Evolutionary conservation across 2,888 invertebrate species (phyloP), one percentile per base, ranked within the genome.

Genomic region (Pseudanteris insignis): DNA sequence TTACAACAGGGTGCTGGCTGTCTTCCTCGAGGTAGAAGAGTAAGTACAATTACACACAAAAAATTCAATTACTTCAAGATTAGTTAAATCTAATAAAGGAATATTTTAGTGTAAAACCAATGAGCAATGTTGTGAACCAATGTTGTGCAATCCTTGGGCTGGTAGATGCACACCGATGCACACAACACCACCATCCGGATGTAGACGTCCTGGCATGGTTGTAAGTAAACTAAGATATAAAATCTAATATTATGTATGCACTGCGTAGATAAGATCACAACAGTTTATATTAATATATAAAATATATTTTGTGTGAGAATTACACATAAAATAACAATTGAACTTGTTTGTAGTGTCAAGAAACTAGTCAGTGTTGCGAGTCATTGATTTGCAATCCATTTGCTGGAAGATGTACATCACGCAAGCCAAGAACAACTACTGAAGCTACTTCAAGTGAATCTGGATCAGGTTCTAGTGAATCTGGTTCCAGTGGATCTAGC

Each of bases 201-300:
- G 55, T 26, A 47, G 6, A 26, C 14, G 7, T 9, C 55, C 47
- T 21, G 55, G 55, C 7, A 57, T 57, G 55, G 30, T 13, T 4
- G 55, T 57, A 37, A 48, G 48, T 47, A 36, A n/a, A n/a, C n/a
- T n/a, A n/a, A n/a, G n/a, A n/a, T n/a, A n/a, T n/a, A n/a, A n/a
- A n/a, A n/a, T n/a, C 7, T 21, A 21, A 21, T 21, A 21, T 21
- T 21, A n/a, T n/a, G n/a, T n/a, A n/a, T n/a, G n/a, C n/a, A n/a
- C n/a, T n/a, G n/a, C n/a, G n/a, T n/a, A 24, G 24, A 36, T 36
- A 36, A 36, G 12, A 36, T 8, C 11, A 36, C 21, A 26, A n/a
- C n/a, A 6, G n/a, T 28, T 28, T 28, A 6, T 6, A n/a, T n/a
- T n/a, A n/a, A n/a, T n/a, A 26, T 26, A 34, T 34, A 18, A n/a